Conservation (phyloP, 2,888 invertebrate species). For the Rhagonycha lutea region DNA sequence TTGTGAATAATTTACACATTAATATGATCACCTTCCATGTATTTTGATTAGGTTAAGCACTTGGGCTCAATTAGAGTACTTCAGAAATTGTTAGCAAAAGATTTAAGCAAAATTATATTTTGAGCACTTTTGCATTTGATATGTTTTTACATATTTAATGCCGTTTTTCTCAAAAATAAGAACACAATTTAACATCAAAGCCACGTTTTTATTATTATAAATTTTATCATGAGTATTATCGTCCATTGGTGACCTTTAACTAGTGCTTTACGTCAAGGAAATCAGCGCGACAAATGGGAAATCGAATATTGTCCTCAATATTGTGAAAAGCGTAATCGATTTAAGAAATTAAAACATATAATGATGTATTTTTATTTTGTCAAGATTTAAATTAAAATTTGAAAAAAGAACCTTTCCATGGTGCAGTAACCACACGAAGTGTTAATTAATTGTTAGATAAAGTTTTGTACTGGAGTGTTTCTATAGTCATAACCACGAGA, state of each 20-base stretch:
- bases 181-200: neutral
- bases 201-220: neutral
- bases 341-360: neutral
- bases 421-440: neutral
- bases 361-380: neutral
- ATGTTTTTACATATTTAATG: constrained; percentile 20
- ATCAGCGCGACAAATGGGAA: neutral
- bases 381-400: neutral
- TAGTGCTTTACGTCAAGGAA: neutral
- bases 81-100: neutral
- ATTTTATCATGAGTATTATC: neutral
- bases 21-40: neutral
- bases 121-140: constrained; percentile 22
- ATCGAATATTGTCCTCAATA: neutral
- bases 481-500: neutral
- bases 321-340: neutral
- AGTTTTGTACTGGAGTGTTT: neutral
- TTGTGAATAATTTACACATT: neutral
- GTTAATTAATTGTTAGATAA: neutral
- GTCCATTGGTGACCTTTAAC: neutral
- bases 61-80: neutral
- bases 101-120: neutral
- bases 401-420: neutral
- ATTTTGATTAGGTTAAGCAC: neutral
- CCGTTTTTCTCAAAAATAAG: neutral